Conservation (phyloP, 2,888 invertebrate genomes). For the Omphaloscelis lunosa region DNA sequence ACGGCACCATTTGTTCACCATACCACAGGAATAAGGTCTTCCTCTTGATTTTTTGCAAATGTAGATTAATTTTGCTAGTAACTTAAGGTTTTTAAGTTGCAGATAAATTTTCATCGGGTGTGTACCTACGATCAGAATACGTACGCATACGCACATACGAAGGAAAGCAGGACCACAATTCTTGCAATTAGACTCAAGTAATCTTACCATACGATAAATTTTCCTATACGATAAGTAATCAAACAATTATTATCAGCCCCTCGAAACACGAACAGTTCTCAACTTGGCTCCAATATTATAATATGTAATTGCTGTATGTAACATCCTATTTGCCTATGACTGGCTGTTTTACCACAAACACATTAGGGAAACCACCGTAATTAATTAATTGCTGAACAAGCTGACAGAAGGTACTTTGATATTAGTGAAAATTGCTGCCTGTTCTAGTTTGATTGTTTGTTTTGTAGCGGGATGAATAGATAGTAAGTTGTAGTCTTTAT, state of each 20-base stretch:
- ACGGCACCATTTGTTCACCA: too few species aligned
- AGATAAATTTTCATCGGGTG: too few species aligned
- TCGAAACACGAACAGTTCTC: not conserved
- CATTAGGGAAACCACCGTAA: constrained; percentile 49
- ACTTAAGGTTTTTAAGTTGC: not conserved
- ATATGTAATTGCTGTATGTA: constrained; percentile 13
- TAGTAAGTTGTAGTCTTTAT: not conserved
- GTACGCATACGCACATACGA: not conserved
- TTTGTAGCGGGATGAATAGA: constrained; percentile 8
- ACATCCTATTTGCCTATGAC: constrained; percentile 37
- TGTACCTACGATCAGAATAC: not conserved
- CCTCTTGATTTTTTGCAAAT: not conserved
- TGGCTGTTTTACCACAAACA: constrained; percentile 55
- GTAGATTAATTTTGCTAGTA: not conserved
- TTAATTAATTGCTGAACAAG: constrained; percentile 58
- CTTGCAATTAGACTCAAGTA: not conserved
- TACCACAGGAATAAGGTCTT: not conserved
- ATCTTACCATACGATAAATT: too few species aligned
- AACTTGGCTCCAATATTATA: constrained; percentile 11
- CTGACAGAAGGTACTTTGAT: constrained; percentile 42
- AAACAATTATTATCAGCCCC: not conserved
- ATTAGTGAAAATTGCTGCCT: constrained; percentile 50
- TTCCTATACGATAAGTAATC: not conserved
- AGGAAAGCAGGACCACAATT: not conserved
- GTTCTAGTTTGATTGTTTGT: constrained; percentile 3